Evolutionary conservation across 2,888 invertebrate genomes (phyloP).

Genomic region (Drosophila emarginata): DNA sequence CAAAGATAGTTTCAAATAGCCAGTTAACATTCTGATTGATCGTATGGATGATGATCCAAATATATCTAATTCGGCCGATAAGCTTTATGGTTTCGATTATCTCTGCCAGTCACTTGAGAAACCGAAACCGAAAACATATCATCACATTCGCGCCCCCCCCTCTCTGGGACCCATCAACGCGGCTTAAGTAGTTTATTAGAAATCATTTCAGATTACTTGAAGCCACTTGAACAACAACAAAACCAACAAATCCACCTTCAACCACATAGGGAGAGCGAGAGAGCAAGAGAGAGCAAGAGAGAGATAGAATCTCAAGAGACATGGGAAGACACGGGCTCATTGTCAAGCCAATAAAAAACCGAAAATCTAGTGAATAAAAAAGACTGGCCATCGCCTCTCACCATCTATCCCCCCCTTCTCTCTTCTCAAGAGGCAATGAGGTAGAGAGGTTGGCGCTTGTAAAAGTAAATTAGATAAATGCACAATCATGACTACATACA

Average conservation of each 20-base stretch:
- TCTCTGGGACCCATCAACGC: slow-evolving; percentile 26
- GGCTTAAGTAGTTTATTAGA: slow-evolving; percentile 62
- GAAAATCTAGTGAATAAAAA: not conserved
- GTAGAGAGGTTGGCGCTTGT: slow-evolving; percentile 56
- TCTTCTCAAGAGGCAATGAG: slow-evolving; percentile 54
- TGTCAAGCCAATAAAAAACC: slow-evolving; percentile 71
- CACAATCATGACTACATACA: slow-evolving; percentile 57
- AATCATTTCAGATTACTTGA: slow-evolving; percentile 58
- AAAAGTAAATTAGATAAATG: slow-evolving; percentile 77
- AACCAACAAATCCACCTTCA: slow-evolving; percentile 51
- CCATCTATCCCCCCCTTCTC: too few species aligned
- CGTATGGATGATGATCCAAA: not conserved
- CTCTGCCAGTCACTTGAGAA: slow-evolving; percentile 5
- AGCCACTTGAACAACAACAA: slow-evolving; percentile 39
- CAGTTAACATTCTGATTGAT: not conserved
- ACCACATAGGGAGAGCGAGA: slow-evolving; percentile 10
- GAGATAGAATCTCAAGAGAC: not conserved
- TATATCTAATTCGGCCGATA: not conserved
- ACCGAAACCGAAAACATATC: slow-evolving; percentile 42
- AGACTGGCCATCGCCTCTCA: slow-evolving; percentile 28
- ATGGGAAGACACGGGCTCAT: slow-evolving; percentile 58
- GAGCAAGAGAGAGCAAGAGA: not conserved
- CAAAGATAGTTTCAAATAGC: not conserved
- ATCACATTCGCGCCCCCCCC: slow-evolving; percentile 29
- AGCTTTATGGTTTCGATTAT: not conserved